Evolutionary conservation across 2,113 vertebrate species (phyloP).

Genomic region (Peromyscus leucopus): DNA sequence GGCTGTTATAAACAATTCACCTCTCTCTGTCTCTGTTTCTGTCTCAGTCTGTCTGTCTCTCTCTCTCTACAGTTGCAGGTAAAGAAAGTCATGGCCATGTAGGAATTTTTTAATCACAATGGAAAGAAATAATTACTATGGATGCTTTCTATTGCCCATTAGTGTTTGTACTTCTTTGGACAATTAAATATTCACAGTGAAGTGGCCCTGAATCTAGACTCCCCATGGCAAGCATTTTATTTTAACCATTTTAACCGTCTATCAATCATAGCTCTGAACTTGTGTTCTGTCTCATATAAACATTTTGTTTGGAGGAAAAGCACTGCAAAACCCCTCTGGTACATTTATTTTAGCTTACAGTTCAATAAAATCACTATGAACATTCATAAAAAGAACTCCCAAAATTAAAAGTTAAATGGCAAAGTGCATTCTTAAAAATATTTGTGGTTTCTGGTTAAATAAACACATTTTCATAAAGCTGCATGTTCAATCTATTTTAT

Average conservation of each 20-base stretch:
- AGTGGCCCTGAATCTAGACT: conserved; percentile 56
- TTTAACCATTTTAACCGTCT: conserved; percentile 38
- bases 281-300: conserved; percentile 52
- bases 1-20: conserved; percentile 70
- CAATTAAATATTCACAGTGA: conserved; percentile 66
- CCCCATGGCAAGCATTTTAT: conserved; percentile 55
- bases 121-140: conserved; percentile 79
- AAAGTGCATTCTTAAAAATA: conserved; percentile 84
- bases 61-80: conserved; percentile 62
- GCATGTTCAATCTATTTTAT: conserved; percentile 85
- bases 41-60: not conserved
- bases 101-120: conserved; percentile 74
- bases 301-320: conserved; percentile 18
- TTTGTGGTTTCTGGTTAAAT: conserved; percentile 87
- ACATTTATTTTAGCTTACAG: conserved; percentile 72
- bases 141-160: conserved; percentile 37
- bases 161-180: conserved; percentile 60
- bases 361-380: conserved; percentile 78
- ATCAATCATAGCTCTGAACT: conserved; percentile 55
- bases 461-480: conserved; percentile 87
- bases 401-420: conserved; percentile 82
- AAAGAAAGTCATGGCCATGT: conserved; percentile 47
- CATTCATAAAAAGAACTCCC: conserved; percentile 74
- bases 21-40: no score
- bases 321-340: conserved; percentile 27